Evolutionary conservation across 2,113 vertebrate species (phyloP).

Genomic region (Nothobranchius kuhntae): DNA sequence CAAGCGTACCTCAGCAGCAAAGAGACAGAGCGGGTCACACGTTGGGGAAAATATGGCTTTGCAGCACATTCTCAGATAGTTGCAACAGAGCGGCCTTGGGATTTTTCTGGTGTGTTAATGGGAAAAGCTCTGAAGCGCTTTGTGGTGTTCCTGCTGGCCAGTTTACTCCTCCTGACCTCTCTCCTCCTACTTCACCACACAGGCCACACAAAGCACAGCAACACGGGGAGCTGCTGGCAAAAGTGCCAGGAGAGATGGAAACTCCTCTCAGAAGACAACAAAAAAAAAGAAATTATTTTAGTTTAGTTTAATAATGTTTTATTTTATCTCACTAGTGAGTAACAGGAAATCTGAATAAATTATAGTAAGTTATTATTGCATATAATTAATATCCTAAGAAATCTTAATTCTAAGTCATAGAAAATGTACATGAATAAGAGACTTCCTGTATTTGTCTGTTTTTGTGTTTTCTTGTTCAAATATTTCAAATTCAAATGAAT

Average conservation of each 20-base stretch:
- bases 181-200: conserved; percentile 7
- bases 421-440: too few species aligned
- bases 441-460: too few species aligned
- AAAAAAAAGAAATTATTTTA: too few species aligned
- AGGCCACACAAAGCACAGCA: conserved; percentile 15
- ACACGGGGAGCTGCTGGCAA: neutral
- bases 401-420: too few species aligned
- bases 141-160: conserved; percentile 18
- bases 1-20: conserved; percentile 13
- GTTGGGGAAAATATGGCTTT: conserved; percentile 35
- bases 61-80: conserved; percentile 26
- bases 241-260: conserved; percentile 11
- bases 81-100: conserved; percentile 8
- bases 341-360: too few species aligned
- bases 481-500: too few species aligned
- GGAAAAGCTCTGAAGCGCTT: conserved; percentile 50
- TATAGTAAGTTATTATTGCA: too few species aligned
- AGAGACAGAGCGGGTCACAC: conserved; percentile 13
- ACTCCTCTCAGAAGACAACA: neutral
- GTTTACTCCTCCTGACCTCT: conserved; percentile 24
- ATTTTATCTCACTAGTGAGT: too few species aligned
- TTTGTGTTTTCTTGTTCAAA: too few species aligned
- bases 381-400: too few species aligned
- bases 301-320: too few species aligned
- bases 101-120: conserved; percentile 39